phyloP scores from a whole-genome alignment of 2,113 vertebrate species.

The Hypocryptadius cinnamomeus region DNA sequence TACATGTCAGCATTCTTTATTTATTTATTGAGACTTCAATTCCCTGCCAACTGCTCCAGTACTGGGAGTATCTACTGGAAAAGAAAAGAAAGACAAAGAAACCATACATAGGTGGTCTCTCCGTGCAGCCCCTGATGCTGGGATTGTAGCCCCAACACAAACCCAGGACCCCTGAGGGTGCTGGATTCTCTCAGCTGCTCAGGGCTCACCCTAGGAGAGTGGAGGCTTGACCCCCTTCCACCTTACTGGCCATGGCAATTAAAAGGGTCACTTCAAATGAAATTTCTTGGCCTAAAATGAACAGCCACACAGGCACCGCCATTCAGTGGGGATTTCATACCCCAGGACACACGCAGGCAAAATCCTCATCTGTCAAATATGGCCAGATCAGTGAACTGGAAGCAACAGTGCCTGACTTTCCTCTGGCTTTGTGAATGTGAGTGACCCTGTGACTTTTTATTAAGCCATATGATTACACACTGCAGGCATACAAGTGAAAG shows the following conservation, averaged over 20 bases:
- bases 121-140: neutral
- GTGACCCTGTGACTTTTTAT: neutral
- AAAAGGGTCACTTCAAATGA: neutral
- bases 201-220: neutral
- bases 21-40: neutral
- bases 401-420: neutral
- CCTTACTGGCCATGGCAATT: neutral
- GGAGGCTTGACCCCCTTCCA: neutral
- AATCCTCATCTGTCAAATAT: constrained; percentile 7
- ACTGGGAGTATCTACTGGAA: neutral
- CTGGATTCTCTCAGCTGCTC: neutral
- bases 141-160: neutral
- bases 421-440: neutral
- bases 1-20: neutral
- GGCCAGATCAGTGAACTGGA: constrained; percentile 2
- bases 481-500: constrained; percentile 6
- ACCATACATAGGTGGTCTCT: neutral
- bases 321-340: constrained; percentile 14
- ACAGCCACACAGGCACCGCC: neutral
- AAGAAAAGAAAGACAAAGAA: neutral
- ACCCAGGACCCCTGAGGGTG: neutral
- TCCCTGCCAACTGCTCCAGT: neutral
- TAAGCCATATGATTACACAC: neutral
- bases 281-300: neutral
- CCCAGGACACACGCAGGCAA: neutral